phyloP scores from a whole-genome alignment of 2,888 invertebrate genomes.

The Drosophila mayaguana region DNA sequence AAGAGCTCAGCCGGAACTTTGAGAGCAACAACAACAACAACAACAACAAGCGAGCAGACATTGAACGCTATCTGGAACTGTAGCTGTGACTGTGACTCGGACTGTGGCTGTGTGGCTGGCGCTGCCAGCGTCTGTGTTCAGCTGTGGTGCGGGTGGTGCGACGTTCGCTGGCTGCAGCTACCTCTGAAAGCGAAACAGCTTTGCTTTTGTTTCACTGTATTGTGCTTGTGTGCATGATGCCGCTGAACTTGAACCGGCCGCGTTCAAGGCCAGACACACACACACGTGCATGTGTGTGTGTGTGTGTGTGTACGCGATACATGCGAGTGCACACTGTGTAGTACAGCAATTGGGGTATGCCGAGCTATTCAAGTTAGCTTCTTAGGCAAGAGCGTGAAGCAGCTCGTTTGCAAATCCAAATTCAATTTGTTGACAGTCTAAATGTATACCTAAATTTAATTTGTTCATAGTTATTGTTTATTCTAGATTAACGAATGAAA shows the following conservation, averaged over 20 bases:
- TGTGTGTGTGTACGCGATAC: neutral
- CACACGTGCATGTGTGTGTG: constrained; percentile 19
- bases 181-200: constrained; percentile 59
- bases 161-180: constrained; percentile 42
- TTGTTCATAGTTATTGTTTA: neutral
- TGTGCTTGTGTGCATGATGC: constrained; percentile 50
- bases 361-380: constrained; percentile 7
- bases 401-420: neutral
- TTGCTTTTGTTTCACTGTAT: constrained; percentile 44
- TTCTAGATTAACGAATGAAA: neutral
- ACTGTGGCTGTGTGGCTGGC: constrained; percentile 12
- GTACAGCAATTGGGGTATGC: constrained; percentile 26
- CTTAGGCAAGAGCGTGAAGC: neutral
- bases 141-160: constrained; percentile 49
- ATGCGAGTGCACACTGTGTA: constrained; percentile 45
- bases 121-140: constrained; percentile 18
- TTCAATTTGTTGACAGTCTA: neutral
- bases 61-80: constrained; percentile 54
- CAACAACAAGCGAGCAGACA: constrained; percentile 28
- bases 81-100: constrained; percentile 17
- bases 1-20: constrained; percentile 73
- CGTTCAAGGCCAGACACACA: constrained; percentile 68
- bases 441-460: neutral
- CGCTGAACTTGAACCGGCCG: constrained; percentile 78
- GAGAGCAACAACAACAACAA: constrained; percentile 31